These are phyloP conservation scores for Threskiornis aethiopicus DNA, from an alignment of 2,797 vertebrate genomes.

Conservation along the genomic window DNA sequence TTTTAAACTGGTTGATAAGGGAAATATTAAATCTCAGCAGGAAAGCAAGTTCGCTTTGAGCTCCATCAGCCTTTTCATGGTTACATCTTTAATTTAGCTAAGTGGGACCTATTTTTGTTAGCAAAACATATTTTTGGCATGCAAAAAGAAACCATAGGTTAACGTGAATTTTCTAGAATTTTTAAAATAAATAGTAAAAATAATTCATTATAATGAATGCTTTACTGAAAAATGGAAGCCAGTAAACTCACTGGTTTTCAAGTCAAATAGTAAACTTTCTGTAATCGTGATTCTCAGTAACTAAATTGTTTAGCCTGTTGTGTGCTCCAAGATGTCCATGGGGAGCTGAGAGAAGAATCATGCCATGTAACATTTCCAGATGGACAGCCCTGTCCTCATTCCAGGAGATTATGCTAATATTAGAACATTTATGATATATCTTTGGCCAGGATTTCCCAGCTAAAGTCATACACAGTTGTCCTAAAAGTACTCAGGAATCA, in stretches of 20 bases:
- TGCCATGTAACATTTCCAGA: conserved; percentile 8
- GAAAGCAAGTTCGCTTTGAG: background rate
- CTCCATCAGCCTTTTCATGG: background rate
- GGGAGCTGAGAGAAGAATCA: background rate
- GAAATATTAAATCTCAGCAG: background rate
- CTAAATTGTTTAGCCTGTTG: background rate
- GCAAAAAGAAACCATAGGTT: background rate
- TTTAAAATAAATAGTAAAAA: background rate
- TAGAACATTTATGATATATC: conserved; percentile 1
- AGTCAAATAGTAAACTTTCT: background rate
- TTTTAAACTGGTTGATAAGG: background rate
- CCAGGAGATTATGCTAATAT: conserved; percentile 11
- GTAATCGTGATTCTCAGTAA: background rate
- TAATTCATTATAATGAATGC: background rate
- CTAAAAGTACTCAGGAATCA: background rate
- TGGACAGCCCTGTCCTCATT: background rate
- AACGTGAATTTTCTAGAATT: background rate
- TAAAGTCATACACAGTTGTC: background rate
- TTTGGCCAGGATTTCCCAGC: background rate
- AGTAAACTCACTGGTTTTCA: background rate
- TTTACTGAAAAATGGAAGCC: background rate
- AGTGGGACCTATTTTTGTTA: background rate
- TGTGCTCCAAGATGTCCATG: background rate
- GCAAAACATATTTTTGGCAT: background rate
- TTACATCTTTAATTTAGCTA: background rate